Base-by-base conservation (phyloP, 53 echinoderm and acorn worm species). In the Arbacia lixula region DNA sequence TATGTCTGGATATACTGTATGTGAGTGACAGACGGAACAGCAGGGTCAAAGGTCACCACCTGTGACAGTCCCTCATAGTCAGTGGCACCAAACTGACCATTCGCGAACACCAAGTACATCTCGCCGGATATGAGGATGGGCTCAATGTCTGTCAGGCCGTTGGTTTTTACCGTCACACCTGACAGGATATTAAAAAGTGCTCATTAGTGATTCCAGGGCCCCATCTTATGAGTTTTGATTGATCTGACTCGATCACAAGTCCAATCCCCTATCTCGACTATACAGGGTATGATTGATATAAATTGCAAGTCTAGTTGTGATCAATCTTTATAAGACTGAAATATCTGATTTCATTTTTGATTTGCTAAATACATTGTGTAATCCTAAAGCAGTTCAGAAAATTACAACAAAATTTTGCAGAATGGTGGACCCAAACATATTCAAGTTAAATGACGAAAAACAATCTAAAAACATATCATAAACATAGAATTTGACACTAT, bases 31-130 rank as follows among this genome's bases (percentile, higher is more conserved):
- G 30, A 30, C 1, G 84, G 76, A 0, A 87, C 62, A 1, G 33
- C 41, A 12, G 87, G 57, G 60, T 96, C 89, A 78, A 96, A 96
- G 14, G 71, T 79, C 53, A 90, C 60, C 39, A 93, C 85, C 12
- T 71, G 35, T 4, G 93, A 90, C 0, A 77, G 3, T 27, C 68
- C 72, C 20, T 87, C 38, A 69, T 87, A 87, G 17, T 8, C 3
- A n/a, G 40, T 34, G n/a, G 80, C 17, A 43, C 52, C 87, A 32
- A 63, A 34, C 30, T 77, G 76, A 42, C 89, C 83, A 42, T 90
- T 87, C 21, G 93, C 87, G 16, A 90, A 56, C 1, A 82, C 93
- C 25, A 93, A 63, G 89, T 85, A 90, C 2, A 84, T 75, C 27
- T 78, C 20, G 33, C 87, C 87, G 32, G 69, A 63, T 30, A 93